Base-by-base conservation (phyloP, 37 sponge, comb jelly and placozoan species). In the Aplysina aerophoba region DNA sequence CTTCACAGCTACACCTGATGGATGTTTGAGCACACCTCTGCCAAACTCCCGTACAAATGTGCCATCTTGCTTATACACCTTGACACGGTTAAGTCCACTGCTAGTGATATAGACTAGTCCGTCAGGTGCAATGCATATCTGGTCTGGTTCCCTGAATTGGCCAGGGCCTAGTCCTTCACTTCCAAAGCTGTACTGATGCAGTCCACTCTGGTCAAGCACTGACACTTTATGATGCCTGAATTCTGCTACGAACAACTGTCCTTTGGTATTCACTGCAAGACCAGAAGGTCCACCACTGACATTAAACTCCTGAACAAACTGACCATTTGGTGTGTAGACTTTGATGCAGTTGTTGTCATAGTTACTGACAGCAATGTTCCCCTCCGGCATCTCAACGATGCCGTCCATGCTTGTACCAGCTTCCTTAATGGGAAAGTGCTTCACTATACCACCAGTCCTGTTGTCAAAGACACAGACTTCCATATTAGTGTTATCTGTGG, bases 31-130 rank as follows among this genome's bases (percentile, higher is more conserved):
- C 20, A 75, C 25, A 17, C 11, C 25, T 13, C 3, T 31, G 2
- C 78, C 78, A 75, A 75, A 75, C 14, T 75, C 54, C 16, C 78
- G 50, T 22, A 75, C 78, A 75, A 75, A 75, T 15, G 4, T 24
- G 16, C 78, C 78, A 31, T 75, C 54, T 24, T 75, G 78, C 16
- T 31, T 12, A 41, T 41, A 75, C 22, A 75, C 78, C 24, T 75
- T 53, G 37, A 75, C 53, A 44, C 78, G 24, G 34, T 69, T 69
- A 4, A 30, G 11, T n/a, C 34, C 34, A 16, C 28, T 11, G 6
- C 30, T 35, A n/a, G 71, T 69, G 6, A 69, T 25, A 35, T 69
- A 69, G 33, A 69, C 34, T 15, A 69, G 71, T n/a, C 34, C 71
- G 6, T 69, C 71, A 34, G 71, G 71, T 16, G 35, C 71, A 30